phyloP scores from a whole-genome alignment of 1,140 invertebrate genomes.

The Araneus ventricosus region DNA sequence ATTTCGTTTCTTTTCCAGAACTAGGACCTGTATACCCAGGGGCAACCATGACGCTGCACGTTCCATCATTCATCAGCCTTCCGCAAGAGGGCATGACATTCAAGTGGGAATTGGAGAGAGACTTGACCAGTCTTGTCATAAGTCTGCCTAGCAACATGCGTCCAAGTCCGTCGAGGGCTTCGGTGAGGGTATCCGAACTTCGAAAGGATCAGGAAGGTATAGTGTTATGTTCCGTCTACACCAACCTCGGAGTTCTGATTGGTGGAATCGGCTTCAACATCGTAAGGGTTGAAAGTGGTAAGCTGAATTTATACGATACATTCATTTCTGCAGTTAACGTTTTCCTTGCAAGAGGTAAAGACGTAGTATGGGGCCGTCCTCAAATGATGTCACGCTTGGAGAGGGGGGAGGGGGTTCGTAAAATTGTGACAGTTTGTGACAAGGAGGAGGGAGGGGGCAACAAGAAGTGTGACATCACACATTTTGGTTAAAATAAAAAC shows the following conservation, averaged over 20 bases:
- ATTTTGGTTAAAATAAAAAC: too few species aligned
- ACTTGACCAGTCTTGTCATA: neutral
- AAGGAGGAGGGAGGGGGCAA: too few species aligned
- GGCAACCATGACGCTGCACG: neutral
- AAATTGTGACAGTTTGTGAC: too few species aligned
- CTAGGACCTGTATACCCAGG: constrained; percentile 50
- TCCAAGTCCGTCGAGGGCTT: neutral
- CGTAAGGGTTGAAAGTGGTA: too few species aligned
- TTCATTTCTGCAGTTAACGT: too few species aligned
- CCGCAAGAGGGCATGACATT: constrained; percentile 10
- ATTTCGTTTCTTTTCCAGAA: constrained; percentile 8
- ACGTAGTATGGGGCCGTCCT: too few species aligned
- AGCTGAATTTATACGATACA: too few species aligned
- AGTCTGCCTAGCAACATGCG: constrained; percentile 59
- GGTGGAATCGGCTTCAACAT: neutral
- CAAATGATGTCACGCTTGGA: too few species aligned
- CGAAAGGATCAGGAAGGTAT: constrained; percentile 49
- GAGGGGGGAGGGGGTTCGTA: too few species aligned
- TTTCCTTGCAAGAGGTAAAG: too few species aligned
- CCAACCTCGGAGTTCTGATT: constrained; percentile 36
- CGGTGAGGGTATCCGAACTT: constrained; percentile 1
- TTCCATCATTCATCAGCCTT: neutral
- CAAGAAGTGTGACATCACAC: too few species aligned
- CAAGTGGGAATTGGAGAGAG: constrained; percentile 3
- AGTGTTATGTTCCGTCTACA: constrained; percentile 28